phyloP scores from a whole-genome alignment of 2,797 vertebrate genomes.

The Peromyscus attwateri region DNA sequence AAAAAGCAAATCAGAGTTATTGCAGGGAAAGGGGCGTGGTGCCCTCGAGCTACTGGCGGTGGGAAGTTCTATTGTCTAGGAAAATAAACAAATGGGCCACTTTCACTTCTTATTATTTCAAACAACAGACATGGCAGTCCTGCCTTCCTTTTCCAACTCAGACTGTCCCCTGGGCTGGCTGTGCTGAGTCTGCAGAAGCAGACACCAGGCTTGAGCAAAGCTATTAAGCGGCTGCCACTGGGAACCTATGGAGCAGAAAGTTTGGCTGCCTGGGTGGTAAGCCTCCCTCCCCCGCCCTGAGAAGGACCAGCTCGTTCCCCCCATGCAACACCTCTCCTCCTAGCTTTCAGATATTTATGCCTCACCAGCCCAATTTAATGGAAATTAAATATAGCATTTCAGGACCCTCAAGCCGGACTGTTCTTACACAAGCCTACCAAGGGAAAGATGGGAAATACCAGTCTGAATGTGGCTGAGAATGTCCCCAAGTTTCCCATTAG shows the following conservation, averaged over 20 bases:
- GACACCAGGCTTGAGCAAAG: background rate
- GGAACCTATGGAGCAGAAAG: slow-evolving; percentile 46
- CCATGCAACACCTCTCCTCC: background rate
- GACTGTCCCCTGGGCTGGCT: slow-evolving; percentile 6
- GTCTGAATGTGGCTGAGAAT: background rate
- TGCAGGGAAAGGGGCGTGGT: slow-evolving; percentile 63
- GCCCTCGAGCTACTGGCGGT: background rate
- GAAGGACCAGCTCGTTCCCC: background rate
- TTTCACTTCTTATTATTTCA: slow-evolving; percentile 84
- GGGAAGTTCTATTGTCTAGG: slow-evolving; percentile 75
- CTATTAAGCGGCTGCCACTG: slow-evolving; percentile 54
- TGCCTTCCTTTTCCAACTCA: slow-evolving; percentile 72
- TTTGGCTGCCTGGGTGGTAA: background rate
- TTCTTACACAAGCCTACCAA: background rate
- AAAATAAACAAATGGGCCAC: slow-evolving; percentile 71
- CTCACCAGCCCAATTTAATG: slow-evolving; percentile 18
- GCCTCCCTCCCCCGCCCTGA: background rate
- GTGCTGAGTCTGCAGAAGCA: slow-evolving; percentile 54
- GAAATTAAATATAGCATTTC: slow-evolving; percentile 70
- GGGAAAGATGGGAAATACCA: background rate
- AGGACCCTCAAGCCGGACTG: slow-evolving; percentile 34
- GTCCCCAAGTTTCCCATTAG: background rate
- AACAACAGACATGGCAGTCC: slow-evolving; percentile 55
- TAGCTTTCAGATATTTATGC: slow-evolving; percentile 36
- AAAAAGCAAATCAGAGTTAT: slow-evolving; percentile 62